Conservation (phyloP, 64 coral and sea anemone species). For the Stichodactyla helianthus region DNA sequence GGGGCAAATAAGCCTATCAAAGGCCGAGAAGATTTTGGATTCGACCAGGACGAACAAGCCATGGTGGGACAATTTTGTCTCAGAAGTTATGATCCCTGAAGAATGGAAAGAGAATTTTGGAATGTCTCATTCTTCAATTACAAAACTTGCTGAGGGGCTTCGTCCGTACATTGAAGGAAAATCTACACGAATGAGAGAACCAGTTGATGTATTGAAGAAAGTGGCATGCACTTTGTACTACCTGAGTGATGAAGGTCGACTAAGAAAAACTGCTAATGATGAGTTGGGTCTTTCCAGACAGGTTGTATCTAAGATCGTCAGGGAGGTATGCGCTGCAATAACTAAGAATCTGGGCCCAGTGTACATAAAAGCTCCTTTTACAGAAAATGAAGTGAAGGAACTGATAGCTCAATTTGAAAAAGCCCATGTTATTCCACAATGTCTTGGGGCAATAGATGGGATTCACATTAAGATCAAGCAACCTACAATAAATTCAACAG, state of each 20-base stretch:
- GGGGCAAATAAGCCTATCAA: too few relatives aligned
- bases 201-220: constrained; percentile 36
- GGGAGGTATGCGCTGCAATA: constrained; percentile 11
- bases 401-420: background rate
- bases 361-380: background rate
- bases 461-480: too few relatives aligned
- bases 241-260: constrained; percentile 19
- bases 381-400: background rate
- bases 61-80: constrained; percentile 4
- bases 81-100: background rate
- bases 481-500: too few relatives aligned
- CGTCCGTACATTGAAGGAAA: constrained; percentile 28
- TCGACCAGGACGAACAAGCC: constrained; percentile 2
- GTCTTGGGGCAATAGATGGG: too few relatives aligned
- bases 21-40: constrained; percentile 1
- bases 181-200: constrained; percentile 12
- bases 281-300: constrained; percentile 29
- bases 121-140: background rate
- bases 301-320: constrained; percentile 15
- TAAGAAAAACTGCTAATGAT: constrained; percentile 27
- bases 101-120: constrained; percentile 17
- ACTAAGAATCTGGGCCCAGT: background rate
- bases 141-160: background rate
- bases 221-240: constrained; percentile 38
- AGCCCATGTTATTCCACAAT: too few relatives aligned